Evolutionary conservation across 2,888 invertebrate species (phyloP), one percentile per base, ranked within the genome.

Genomic region (Oscheius sp.): DNA sequence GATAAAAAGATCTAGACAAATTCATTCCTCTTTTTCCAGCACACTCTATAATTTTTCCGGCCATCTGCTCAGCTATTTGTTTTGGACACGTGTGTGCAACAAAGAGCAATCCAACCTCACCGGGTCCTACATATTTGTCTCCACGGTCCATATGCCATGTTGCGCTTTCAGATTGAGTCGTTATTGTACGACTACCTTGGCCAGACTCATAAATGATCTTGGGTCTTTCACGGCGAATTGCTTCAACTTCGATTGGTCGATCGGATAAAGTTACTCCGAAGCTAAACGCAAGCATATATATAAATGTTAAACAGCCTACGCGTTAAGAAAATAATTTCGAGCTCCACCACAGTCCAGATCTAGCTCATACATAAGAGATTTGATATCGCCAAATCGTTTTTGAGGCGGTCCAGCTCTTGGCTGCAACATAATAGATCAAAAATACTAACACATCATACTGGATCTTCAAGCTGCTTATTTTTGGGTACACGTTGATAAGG

Each of bases 261-360:
- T 27, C 23, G 12, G 67, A 45, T 25, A 67, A 33, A 15, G 34
- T 27, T 20, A 67, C 58, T 10, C 67, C 67, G 29, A 67, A 67
- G 12, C 67, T 67, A n/a, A 37, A 50, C 33, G 31, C 25, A 23
- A 6, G 3, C 17, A 25, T 61, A 4, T 4, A 25, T 17, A 27
- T 23, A 31, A 64, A 45, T 10, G 25, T 12, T 10, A 17, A 64
- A 25, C 29, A 34, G 27, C 66, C 6, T 31, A 67, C 67, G 58
- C 58, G n/a, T 46, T 45, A 25, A 67, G 46, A 23, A 57, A 58
- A 33, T 27, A 12, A 34, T 67, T 67, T 17, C 46, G 27, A 8
- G 33, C 12, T 5, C 57, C 67, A 17, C 67, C 67, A 6, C 15
- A 6, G 23, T 57, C 39, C 8, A 67, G 57, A 67, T 71, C 67